phyloP scores from a whole-genome alignment of 2,113 vertebrate genomes.

The Menura novaehollandiae region DNA sequence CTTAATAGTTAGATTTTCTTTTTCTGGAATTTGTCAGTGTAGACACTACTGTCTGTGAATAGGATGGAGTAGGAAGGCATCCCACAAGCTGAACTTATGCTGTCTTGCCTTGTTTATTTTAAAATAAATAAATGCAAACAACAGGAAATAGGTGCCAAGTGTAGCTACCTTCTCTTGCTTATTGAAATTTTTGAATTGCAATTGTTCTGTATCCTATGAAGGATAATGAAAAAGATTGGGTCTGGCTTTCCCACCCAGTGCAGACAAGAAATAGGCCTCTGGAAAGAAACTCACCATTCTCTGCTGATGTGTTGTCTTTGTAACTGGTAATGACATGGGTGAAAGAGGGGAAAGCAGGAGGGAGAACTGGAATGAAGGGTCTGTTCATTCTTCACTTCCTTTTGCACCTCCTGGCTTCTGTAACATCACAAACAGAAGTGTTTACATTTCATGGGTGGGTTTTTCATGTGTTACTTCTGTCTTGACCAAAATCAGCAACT shows the following conservation, averaged over 20 bases:
- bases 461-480: neutral
- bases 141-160: neutral
- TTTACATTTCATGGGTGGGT: neutral
- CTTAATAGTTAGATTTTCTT: neutral
- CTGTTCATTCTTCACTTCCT: neutral
- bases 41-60: neutral
- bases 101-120: neutral
- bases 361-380: neutral
- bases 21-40: neutral
- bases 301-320: neutral
- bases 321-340: neutral
- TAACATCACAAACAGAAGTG: neutral
- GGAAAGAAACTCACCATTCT: neutral
- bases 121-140: neutral
- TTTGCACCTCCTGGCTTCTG: neutral
- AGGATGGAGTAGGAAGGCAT: neutral
- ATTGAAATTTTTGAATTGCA: neutral
- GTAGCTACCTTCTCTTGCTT: neutral
- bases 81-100: neutral
- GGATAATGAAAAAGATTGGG: neutral
- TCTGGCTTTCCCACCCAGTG: neutral
- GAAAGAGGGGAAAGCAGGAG: neutral
- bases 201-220: neutral
- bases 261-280: neutral
- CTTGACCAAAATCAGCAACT: neutral